Evolutionary conservation across 2,888 invertebrate species (phyloP).

Genomic region (Apantesis nais): DNA sequence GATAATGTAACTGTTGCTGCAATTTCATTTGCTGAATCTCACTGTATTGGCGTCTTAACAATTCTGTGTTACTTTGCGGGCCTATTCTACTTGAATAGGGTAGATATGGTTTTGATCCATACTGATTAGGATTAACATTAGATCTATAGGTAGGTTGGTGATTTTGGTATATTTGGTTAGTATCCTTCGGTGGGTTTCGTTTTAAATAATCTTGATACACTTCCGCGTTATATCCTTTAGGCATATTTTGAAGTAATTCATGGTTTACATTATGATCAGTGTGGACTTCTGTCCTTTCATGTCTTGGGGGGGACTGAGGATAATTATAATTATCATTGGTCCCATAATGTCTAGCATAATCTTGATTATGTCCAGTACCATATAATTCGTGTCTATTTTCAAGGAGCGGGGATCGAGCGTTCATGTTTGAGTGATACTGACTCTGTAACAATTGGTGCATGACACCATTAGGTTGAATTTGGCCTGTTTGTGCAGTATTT

Average conservation of each 20-base stretch:
- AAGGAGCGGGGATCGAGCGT: conserved; percentile 80
- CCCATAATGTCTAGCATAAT: conserved; percentile 83
- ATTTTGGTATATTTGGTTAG: conserved; percentile 85
- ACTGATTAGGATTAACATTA: conserved; percentile 79
- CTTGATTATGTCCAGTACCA: conserved; percentile 83
- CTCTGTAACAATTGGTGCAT: conserved; percentile 83
- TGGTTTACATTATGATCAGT: conserved; percentile 80
- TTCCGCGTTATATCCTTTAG: conserved; percentile 86
- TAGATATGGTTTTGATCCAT: conserved; percentile 80
- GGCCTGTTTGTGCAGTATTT: conserved; percentile 71
- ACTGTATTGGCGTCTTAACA: conserved; percentile 86
- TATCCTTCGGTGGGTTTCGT: conserved; percentile 85
- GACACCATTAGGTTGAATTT: conserved; percentile 83
- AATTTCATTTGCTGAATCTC: conserved; percentile 88
- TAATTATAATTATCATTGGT: conserved; percentile 85
- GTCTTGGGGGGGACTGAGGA: conserved; percentile 78
- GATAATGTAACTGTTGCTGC: conserved; percentile 87
- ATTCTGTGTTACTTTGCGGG: conserved; percentile 86
- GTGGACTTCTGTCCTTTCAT: conserved; percentile 75
- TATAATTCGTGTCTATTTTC: conserved; percentile 86
- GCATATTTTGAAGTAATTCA: conserved; percentile 76
- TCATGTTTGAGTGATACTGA: conserved; percentile 80
- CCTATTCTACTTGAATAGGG: conserved; percentile 83
- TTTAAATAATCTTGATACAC: conserved; percentile 84
- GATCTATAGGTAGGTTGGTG: conserved; percentile 80